phyloP scores from a whole-genome alignment of 2,888 invertebrate species.

The Dascillus cervinus region DNA sequence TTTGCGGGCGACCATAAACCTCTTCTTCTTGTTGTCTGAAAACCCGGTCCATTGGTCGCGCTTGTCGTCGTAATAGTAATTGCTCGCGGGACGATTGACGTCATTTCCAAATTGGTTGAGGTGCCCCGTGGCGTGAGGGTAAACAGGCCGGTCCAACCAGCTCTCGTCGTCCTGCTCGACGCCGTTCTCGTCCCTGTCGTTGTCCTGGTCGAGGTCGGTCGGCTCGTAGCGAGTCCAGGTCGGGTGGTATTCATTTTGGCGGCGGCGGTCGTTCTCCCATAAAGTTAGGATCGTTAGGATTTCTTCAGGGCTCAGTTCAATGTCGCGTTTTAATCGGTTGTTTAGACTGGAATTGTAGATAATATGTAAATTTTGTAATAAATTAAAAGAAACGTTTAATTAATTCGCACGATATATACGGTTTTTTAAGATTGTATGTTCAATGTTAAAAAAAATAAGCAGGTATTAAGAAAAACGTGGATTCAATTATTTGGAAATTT shows the following conservation, averaged over 20 bases:
- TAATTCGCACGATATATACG: too few species aligned
- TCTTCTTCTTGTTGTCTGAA: slow-evolving; percentile 39
- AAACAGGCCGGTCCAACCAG: slow-evolving; percentile 53
- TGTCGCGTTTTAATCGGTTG: slow-evolving; percentile 51
- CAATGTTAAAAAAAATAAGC: too few species aligned
- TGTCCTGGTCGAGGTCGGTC: slow-evolving; percentile 41
- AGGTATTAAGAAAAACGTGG: too few species aligned
- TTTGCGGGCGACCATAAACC: slow-evolving; percentile 57
- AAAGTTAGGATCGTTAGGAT: slow-evolving; percentile 51
- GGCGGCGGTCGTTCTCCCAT: slow-evolving; percentile 52
- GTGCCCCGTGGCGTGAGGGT: slow-evolving; percentile 42
- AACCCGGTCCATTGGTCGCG: slow-evolving; percentile 25
- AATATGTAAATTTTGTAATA: too few species aligned
- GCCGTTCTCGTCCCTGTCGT: slow-evolving; percentile 47
- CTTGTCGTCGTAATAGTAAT: slow-evolving; percentile 30
- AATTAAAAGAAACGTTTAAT: too few species aligned
- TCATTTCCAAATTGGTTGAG: slow-evolving; percentile 35
- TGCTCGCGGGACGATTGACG: slow-evolving; percentile 20
- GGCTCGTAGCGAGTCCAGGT: slow-evolving; percentile 46
- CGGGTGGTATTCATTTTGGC: slow-evolving; percentile 31
- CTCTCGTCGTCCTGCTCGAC: slow-evolving; percentile 48
- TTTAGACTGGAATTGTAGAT: slow-evolving; percentile 26
- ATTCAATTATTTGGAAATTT: too few species aligned
- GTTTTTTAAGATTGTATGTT: too few species aligned
- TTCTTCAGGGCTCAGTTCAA: slow-evolving; percentile 54